Percentiles rank a stretch among this genome's conserved stretches.
These are phyloP conservation scores for Ceratoteleas bidentatus DNA, from an alignment of 1,140 invertebrate species.

Conservation along the genomic window DNA sequence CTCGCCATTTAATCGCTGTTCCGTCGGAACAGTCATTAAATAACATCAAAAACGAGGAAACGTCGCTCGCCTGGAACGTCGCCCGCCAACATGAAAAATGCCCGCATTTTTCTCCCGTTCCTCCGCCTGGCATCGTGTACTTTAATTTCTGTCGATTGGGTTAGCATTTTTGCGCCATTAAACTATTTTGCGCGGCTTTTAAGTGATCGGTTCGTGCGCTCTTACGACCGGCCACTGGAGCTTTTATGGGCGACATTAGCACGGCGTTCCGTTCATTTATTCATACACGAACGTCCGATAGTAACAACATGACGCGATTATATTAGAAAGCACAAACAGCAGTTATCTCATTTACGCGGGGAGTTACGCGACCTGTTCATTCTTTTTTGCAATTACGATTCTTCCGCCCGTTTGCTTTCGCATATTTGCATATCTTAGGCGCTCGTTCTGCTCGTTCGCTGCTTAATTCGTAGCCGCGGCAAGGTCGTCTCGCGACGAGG, in stretches of 20 bases:
- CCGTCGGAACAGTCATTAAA: no score
- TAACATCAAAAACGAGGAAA: no score
- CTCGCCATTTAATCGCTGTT: no score
- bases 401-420: conserved; percentile 37
- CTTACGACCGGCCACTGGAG: background rate
- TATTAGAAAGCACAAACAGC: conserved; percentile 32
- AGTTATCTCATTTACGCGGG: conserved; percentile 41
- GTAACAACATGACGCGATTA: conserved; percentile 35
- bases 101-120: no score
- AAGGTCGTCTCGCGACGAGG: conserved; percentile 23
- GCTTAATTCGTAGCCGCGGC: conserved; percentile 3
- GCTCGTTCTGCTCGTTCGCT: conserved; percentile 6
- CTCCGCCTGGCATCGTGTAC: no score
- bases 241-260: conserved; percentile 27
- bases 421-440: conserved; percentile 41
- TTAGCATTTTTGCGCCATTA: no score
- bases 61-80: no score
- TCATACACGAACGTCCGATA: conserved; percentile 42
- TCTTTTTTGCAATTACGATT: conserved; percentile 45
- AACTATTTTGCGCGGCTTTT: background rate
- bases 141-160: no score
- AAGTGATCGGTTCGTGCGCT: background rate
- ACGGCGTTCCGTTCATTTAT: conserved; percentile 32
- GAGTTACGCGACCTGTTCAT: conserved; percentile 41
- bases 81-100: no score